Evolutionary conservation across 2,113 vertebrate genomes (phyloP).

Genomic region (Embiotoca jacksoni): DNA sequence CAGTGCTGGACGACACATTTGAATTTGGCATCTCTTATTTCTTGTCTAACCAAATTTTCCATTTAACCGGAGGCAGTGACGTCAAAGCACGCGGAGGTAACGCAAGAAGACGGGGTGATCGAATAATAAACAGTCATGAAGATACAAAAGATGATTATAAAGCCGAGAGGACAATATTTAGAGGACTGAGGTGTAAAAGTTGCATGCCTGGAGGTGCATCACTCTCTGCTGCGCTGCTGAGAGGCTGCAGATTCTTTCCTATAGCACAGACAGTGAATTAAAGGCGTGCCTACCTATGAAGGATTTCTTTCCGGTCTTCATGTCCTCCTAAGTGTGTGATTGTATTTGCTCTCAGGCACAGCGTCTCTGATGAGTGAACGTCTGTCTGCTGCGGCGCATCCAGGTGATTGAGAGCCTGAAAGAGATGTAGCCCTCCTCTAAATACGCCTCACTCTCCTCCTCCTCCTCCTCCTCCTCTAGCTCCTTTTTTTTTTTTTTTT

Average conservation of each 20-base stretch:
- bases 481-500: too few species aligned
- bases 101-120: background rate
- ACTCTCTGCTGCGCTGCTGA: constrained; percentile 10
- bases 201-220: constrained; percentile 29
- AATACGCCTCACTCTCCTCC: constrained; percentile 35
- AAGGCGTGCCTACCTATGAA: constrained; percentile 79
- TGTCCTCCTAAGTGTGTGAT: constrained; percentile 51
- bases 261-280: constrained; percentile 16
- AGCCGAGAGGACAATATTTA: background rate
- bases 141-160: background rate
- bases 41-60: constrained; percentile 5
- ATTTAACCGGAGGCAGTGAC: background rate
- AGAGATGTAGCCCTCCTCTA: constrained; percentile 32
- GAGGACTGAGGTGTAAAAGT: constrained; percentile 26
- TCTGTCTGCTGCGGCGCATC: constrained; percentile 53
- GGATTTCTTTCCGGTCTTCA: constrained; percentile 84
- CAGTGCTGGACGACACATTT: background rate
- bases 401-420: constrained; percentile 46
- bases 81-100: constrained; percentile 1
- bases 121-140: background rate
- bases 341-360: background rate
- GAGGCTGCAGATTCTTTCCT: constrained; percentile 9
- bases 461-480: background rate
- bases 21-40: background rate
- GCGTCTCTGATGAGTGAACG: constrained; percentile 26